Percentiles rank a stretch among this genome's conserved stretches.
Evolutionary conservation across 2,797 vertebrate genomes (phyloP).

Genomic region (Cyprinodon diabolis): DNA sequence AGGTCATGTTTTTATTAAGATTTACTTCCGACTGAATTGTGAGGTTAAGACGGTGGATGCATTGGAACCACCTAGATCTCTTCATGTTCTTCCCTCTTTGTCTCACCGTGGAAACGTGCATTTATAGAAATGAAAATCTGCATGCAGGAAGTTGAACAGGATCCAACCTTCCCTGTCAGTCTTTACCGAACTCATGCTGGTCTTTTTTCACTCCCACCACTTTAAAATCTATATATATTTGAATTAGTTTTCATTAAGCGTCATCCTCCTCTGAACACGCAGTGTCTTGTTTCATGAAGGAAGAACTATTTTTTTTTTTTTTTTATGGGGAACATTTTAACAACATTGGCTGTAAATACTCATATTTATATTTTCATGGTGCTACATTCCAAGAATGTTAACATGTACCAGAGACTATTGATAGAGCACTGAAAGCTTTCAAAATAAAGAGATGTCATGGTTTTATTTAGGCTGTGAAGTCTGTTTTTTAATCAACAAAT

Average conservation of each 20-base stretch:
- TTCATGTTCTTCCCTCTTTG: not conserved
- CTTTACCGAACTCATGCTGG: not conserved
- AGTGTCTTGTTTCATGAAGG: conserved; percentile 27
- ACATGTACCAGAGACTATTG: conserved; percentile 40
- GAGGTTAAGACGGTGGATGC: not conserved
- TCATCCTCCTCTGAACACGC: conserved; percentile 4
- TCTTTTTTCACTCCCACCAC: not conserved
- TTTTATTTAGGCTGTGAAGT: conserved; percentile 47
- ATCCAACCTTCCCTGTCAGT: not conserved
- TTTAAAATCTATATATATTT: not conserved
- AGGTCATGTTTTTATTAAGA: conserved; percentile 15
- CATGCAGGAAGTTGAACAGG: not conserved
- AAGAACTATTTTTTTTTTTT: conserved; percentile 16
- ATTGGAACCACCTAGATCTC: not conserved
- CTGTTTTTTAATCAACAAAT: not conserved
- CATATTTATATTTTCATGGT: conserved; percentile 66
- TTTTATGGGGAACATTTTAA: conserved; percentile 54
- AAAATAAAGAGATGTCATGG: conserved; percentile 70
- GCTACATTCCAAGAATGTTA: conserved; percentile 78
- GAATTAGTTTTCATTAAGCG: not conserved
- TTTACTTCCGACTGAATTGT: conserved; percentile 1
- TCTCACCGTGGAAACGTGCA: not conserved
- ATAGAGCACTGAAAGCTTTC: conserved; percentile 54
- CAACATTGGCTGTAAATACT: conserved; percentile 56
- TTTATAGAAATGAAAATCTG: conserved; percentile 29